Conservation (phyloP, 2,113 vertebrate genomes). For the Nanger granti region DNA sequence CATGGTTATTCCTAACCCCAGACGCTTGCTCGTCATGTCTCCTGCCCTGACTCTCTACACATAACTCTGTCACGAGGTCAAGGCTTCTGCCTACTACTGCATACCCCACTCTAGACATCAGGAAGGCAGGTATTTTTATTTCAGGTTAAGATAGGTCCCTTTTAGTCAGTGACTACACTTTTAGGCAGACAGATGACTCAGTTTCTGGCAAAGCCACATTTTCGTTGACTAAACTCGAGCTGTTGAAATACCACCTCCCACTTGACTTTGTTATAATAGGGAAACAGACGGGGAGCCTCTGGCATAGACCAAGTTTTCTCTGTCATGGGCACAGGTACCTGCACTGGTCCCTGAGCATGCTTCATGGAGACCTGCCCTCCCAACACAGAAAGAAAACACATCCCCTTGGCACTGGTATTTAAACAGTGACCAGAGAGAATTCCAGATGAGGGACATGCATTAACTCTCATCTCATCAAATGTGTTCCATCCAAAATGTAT, state of each 20-base stretch:
- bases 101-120: neutral
- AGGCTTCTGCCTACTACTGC: neutral
- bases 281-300: neutral
- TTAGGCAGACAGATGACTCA: neutral
- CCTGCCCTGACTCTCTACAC: neutral
- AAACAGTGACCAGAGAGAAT: neutral
- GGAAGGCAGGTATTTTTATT: neutral
- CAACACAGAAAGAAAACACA: accelerated
- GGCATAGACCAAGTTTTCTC: neutral
- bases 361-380: neutral
- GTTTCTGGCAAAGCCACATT: neutral
- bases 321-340: neutral
- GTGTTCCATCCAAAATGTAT: neutral
- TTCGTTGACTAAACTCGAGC: neutral
- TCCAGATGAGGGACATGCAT: neutral
- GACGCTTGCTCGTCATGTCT: neutral
- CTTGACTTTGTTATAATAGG: neutral
- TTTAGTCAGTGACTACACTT: neutral
- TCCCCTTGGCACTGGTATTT: neutral
- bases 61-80: neutral
- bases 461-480: neutral
- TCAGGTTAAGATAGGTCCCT: neutral
- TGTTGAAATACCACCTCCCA: neutral
- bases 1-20: neutral
- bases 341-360: too few species aligned